Conservation (phyloP, 64 coral and sea anemone species). For the Acropora tenuis region DNA sequence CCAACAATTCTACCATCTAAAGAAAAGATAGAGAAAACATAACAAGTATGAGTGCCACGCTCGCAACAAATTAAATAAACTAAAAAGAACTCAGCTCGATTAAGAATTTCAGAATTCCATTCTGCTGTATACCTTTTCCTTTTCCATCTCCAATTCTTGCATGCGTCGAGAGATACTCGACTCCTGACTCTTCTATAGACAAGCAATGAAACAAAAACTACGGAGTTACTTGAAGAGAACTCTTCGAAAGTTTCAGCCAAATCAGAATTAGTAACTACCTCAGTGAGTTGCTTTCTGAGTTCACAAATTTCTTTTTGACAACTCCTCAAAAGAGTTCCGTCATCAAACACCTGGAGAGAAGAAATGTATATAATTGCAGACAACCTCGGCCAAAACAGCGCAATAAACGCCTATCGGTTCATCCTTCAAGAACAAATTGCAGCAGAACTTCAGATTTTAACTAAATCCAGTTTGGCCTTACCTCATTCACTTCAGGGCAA, state of each 20-base stretch:
- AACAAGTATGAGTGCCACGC: too few relatives aligned
- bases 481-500: conserved; percentile 88
- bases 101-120: background rate
- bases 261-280: conserved; percentile 16
- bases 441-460: background rate
- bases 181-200: conserved; percentile 5
- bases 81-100: too few relatives aligned
- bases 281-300: conserved; percentile 30
- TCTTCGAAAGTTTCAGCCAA: background rate
- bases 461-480: conserved; percentile 3
- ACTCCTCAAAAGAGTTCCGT: conserved; percentile 46
- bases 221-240: background rate
- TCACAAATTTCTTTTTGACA: conserved; percentile 48
- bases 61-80: too few relatives aligned
- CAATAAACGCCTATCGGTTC: too few relatives aligned
- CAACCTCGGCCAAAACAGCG: background rate
- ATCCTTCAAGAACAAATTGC: too few relatives aligned
- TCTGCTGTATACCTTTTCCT: conserved; percentile 37
- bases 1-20: conserved; percentile 31
- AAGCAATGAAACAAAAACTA: background rate
- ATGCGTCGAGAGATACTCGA: conserved; percentile 27
- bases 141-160: conserved; percentile 42
- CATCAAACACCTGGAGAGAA: conserved; percentile 52
- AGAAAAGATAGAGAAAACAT: background rate
- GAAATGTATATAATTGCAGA: too few relatives aligned